Base-by-base conservation (phyloP, 2,113 vertebrate genomes). In the Aramus guarauna region DNA sequence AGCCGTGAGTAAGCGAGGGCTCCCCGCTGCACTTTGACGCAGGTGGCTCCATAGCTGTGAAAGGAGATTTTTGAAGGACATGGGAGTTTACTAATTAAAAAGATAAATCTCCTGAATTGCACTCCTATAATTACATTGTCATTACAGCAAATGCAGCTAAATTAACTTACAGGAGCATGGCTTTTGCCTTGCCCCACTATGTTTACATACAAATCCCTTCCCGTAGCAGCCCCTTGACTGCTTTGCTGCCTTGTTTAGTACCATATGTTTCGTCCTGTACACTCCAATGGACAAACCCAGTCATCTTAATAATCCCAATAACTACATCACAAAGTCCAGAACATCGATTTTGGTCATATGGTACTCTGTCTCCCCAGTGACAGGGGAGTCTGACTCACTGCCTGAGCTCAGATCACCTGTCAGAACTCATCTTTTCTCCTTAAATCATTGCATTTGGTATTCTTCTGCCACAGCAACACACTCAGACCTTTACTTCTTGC, bases 41-140 rank as follows among this genome's bases (percentile, higher is more conserved):
- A 97, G 96, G 97, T 97, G 96, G 82, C 82, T 86, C 90, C 9
- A 8, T 30, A 59, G 90, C 90, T 93, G 56, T 17, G 89, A 89
- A 88, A 96, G 87, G 92, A 85, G 83, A 78, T 69, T 88, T 97
- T 94, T 94, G 96, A 97, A 97, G 94, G 94, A 95, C 93, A 94
- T 9, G 7, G 63, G 92, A 91, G 76, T 89, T 94, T 90, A 78
- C 88, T 96, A 92, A 95, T 97, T 97, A 97, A 96, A 95, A 90
- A 94, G 90, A 97, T 96, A 97, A 97, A 95, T 96, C 96, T 94
- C 69, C 71, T 94, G 74, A 92, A 96, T 93, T 95, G 62, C 81
- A 77, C 45, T 79, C 43, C 67, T 89, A n/a, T 94, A 92, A 95
- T 95, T 93, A 88, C 53, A 59, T 85, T 85, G 86, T 77, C 90